Conservation (phyloP, 2,797 vertebrate species). For the Hylomyscus alleni region DNA sequence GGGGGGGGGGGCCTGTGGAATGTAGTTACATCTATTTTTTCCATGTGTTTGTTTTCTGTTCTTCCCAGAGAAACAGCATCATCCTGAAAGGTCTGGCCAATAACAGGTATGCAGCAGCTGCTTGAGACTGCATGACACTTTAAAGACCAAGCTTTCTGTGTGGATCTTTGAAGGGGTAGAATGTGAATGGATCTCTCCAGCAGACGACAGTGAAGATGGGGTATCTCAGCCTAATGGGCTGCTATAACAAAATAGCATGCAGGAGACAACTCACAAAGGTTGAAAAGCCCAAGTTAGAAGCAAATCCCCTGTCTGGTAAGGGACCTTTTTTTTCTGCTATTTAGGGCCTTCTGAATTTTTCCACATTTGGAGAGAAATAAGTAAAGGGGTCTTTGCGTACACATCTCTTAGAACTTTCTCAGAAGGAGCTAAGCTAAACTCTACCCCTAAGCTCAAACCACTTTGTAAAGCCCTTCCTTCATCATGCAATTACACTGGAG, state of each 20-base stretch:
- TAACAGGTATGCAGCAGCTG: not conserved
- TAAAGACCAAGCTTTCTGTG: not conserved
- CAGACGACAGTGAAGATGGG: not conserved
- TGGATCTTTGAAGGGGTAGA: not conserved
- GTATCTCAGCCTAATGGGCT: not conserved
- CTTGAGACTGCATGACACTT: not conserved
- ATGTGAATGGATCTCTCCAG: not conserved
- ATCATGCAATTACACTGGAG: not conserved
- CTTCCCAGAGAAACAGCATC: not conserved
- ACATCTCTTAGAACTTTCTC: not conserved
- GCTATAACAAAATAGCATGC: not conserved
- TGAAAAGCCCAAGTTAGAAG: not conserved
- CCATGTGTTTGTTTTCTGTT: constrained; percentile 11
- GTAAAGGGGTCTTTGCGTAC: not conserved
- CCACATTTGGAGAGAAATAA: not conserved
- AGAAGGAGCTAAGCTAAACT: not conserved
- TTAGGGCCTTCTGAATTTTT: not conserved
- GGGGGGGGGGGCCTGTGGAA: not conserved
- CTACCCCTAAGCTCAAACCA: not conserved
- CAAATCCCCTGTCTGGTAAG: not conserved
- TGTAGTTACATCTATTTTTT: not conserved
- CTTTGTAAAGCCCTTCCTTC: not conserved
- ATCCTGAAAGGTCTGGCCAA: not conserved
- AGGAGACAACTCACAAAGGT: not conserved
- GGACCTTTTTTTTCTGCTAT: not conserved